Evolutionary conservation across 2,888 invertebrate species (phyloP), one percentile per base, ranked within the genome.

Genomic region (Horisme vitalbata): DNA sequence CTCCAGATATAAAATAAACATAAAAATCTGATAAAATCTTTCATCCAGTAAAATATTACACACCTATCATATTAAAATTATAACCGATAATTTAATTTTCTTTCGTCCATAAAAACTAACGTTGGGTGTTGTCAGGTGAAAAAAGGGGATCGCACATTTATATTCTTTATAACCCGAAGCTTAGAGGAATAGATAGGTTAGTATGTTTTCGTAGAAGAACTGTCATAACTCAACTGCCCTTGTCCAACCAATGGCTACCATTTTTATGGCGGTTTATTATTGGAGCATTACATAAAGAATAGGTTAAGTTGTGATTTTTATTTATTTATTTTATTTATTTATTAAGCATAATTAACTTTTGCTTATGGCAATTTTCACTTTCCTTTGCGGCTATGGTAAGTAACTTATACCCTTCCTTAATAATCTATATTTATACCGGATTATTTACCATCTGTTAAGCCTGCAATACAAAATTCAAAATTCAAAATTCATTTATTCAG

Each of bases 21-120:
- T 71, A 70, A 74, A 74, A 74, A 69, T 76, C 56, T 76, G 83
- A 84, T 84, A 82, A 76, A 71, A 88, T 85, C 85, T 82, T 63
- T 67, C 68, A 72, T 70, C 68, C 75, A 68, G 66, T 63, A 71
- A 79, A 83, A 87, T 85, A 80, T 87, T 82, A 85, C 71, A 77
- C 83, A 83, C 79, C 83, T 83, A 86, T 88, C 86, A 79, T 85
- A 89, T 88, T 86, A 87, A 83, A 86, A 83, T 85, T 86, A 86
- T 82, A 87, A 83, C 84, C 85, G 84, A 83, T 88, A 89, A 89
- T 88, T 88, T 85, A 88, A 87, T 89, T 87, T 89, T 83, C 75
- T 72, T 83, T 81, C 74, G 76, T 71, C 65, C 67, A 78, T 71
- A 86, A 86, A 62, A 86, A 85, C 73, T 66, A 64, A 77, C 65